A percentile compares a stretch with the other conserved stretches of the same genome.
Evolutionary conservation across 2,113 vertebrate species (phyloP).

Genomic region (Galbula dea): DNA sequence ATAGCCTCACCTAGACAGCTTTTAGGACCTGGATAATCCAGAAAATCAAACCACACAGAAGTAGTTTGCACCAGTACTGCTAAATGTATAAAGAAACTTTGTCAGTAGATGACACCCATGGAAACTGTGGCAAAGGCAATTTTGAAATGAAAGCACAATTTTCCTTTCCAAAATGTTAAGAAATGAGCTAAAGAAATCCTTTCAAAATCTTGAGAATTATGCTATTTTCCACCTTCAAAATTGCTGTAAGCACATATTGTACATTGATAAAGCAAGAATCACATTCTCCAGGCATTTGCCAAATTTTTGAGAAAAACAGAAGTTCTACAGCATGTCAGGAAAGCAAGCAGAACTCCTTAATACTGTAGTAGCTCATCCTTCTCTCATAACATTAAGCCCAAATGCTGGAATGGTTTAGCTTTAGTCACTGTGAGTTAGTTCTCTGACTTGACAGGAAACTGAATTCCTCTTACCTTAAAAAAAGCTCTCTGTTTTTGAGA

Average conservation of each 20-base stretch:
- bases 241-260: background rate
- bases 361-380: background rate
- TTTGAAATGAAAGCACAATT: slow-evolving; percentile 10
- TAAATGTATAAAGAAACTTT: background rate
- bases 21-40: background rate
- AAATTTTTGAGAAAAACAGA: background rate
- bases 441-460: background rate
- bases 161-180: slow-evolving; percentile 14
- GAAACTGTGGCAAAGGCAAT: background rate
- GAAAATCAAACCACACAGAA: background rate
- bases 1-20: background rate
- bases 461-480: background rate
- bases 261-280: slow-evolving; percentile 5
- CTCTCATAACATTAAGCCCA: background rate
- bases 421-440: background rate
- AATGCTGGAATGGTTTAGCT: background rate
- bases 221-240: background rate
- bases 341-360: background rate
- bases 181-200: slow-evolving; percentile 5
- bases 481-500: background rate
- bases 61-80: background rate
- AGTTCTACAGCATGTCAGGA: background rate
- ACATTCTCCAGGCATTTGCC: background rate
- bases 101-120: background rate
- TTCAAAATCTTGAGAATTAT: slow-evolving; percentile 20